Percentiles rank a stretch among this genome's conserved stretches.
Evolutionary conservation across 2,888 invertebrate genomes (phyloP).

Genomic region (Leptura quadrifasciata): DNA sequence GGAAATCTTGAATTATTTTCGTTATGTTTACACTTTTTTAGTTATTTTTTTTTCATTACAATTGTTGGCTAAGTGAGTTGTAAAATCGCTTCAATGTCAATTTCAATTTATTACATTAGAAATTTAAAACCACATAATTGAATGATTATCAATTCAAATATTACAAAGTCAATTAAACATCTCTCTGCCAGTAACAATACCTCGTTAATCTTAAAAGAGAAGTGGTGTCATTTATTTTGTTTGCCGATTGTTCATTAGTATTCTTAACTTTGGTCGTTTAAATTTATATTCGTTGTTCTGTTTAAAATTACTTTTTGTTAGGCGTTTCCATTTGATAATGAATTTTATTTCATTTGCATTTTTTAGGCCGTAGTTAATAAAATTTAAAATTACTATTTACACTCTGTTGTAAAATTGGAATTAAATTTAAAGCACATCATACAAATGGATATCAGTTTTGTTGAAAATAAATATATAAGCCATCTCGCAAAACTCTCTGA

Average conservation of each 20-base stretch:
- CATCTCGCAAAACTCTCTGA: too few relatives aligned
- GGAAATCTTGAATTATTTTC: too few relatives aligned
- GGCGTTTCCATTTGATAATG: slow-evolving; percentile 1
- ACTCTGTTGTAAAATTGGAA: too few relatives aligned
- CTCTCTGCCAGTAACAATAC: slow-evolving; percentile 22
- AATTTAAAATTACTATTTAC: too few relatives aligned
- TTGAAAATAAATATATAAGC: too few relatives aligned
- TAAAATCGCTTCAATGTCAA: too few relatives aligned
- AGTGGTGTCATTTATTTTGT: slow-evolving; percentile 36
- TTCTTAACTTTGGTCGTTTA: slow-evolving; percentile 21
- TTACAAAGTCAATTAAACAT: slow-evolving; percentile 28
- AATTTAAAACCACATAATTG: neutral
- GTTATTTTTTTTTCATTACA: too few relatives aligned
- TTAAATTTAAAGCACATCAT: too few relatives aligned
- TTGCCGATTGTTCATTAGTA: slow-evolving; percentile 39
- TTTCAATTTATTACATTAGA: too few relatives aligned
- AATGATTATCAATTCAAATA: slow-evolving; percentile 8
- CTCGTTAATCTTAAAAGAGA: slow-evolving; percentile 24
- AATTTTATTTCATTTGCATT: slow-evolving; percentile 32
- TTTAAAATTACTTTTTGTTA: slow-evolving; percentile 31
- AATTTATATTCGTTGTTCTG: slow-evolving; percentile 25
- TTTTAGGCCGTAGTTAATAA: slow-evolving; percentile 17
- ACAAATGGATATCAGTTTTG: too few relatives aligned
- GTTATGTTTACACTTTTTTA: too few relatives aligned
- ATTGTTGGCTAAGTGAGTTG: too few relatives aligned